Evolutionary conservation across 2,888 invertebrate species (phyloP).

Genomic region (Eucera pruinosa): DNA sequence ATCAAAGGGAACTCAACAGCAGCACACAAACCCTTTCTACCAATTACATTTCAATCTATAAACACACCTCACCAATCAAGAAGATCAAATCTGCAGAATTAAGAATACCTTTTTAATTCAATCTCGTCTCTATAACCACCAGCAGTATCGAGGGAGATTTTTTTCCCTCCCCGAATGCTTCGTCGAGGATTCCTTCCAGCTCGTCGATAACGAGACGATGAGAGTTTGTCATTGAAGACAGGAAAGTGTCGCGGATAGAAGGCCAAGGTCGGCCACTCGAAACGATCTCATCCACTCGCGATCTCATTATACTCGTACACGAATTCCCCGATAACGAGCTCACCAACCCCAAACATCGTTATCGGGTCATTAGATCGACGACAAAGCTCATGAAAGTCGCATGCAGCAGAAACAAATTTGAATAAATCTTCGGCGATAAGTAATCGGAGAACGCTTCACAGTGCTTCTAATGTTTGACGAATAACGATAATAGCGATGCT

Average conservation of each 20-base stretch:
- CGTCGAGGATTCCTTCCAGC: background rate
- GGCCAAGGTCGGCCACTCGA: slow-evolving; percentile 29
- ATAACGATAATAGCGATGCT: slow-evolving; percentile 12
- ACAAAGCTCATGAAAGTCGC: background rate
- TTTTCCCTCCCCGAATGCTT: background rate
- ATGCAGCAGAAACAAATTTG: background rate
- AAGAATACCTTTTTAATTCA: slow-evolving; percentile 7
- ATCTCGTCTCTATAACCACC: background rate
- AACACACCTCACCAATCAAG: background rate
- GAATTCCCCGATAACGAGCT: slow-evolving; percentile 26
- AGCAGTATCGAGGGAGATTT: background rate
- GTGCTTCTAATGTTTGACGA: background rate
- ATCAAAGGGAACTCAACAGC: background rate
- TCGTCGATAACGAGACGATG: slow-evolving; percentile 10
- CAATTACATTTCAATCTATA: background rate
- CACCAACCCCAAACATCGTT: background rate
- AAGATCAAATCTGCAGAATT: background rate
- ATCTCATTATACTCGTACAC: slow-evolving; percentile 41
- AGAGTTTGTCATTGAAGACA: slow-evolving; percentile 4
- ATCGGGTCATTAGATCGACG: background rate
- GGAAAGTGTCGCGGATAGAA: slow-evolving; percentile 1
- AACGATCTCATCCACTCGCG: slow-evolving; percentile 8
- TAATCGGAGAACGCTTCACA: background rate
- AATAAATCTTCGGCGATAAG: background rate
- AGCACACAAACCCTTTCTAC: background rate